These are phyloP conservation scores for Lithobates sylvaticus DNA, from an alignment of 2,797 vertebrate genomes.

Conservation along the genomic window DNA sequence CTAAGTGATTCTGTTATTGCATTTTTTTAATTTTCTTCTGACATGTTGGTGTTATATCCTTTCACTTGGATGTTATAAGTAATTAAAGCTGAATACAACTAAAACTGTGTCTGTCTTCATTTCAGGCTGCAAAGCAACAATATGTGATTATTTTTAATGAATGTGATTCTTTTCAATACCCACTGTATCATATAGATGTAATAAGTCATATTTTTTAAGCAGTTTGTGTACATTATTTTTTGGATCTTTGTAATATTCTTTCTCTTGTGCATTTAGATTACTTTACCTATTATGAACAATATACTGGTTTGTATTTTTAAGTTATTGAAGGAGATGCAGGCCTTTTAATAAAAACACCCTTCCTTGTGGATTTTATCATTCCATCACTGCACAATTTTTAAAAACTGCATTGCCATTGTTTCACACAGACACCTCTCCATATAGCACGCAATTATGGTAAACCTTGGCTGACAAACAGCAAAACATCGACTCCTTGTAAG, in stretches of 20 bases:
- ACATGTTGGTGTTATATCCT: too few relatives aligned
- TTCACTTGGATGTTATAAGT: too few relatives aligned
- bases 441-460: constrained; percentile 99
- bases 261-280: neutral
- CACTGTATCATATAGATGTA: too few relatives aligned
- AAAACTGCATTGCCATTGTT: constrained; percentile 89
- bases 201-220: neutral
- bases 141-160: too few relatives aligned
- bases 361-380: neutral
- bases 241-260: too few relatives aligned
- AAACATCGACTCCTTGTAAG: constrained; percentile 95
- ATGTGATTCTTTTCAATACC: too few relatives aligned
- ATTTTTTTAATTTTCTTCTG: too few relatives aligned
- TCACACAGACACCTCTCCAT: constrained; percentile 94
- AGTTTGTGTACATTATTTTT: neutral
- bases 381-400: neutral
- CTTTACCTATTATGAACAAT: neutral
- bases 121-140: too few relatives aligned
- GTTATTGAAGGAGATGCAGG: neutral
- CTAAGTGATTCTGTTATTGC: too few relatives aligned
- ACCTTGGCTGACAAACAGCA: constrained; percentile 99
- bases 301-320: neutral
- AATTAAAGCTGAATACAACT: too few relatives aligned
- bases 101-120: too few relatives aligned
- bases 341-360: neutral